These are phyloP conservation scores for Sepiola atlantica DNA, from an alignment of 2,888 invertebrate genomes.

Conservation along the genomic window DNA sequence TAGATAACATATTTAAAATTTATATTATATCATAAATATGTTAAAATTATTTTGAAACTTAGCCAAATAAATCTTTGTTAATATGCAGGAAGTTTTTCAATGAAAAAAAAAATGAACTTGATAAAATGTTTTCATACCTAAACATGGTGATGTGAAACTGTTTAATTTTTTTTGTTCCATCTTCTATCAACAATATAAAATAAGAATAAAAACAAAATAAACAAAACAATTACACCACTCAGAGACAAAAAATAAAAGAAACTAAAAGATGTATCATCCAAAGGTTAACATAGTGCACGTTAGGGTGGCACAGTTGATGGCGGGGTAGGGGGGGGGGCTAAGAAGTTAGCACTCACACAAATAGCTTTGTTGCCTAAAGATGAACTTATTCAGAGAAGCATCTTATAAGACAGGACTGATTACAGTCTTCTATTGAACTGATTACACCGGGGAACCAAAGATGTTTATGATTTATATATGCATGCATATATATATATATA, in stretches of 20 bases:
- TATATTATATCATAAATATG: neutral
- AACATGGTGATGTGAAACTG: conserved; percentile 32
- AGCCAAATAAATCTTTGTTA: neutral
- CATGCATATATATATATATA: too few relatives aligned
- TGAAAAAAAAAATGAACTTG: conserved; percentile 32
- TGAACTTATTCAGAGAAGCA: neutral
- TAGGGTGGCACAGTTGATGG: neutral
- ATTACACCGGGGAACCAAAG: neutral
- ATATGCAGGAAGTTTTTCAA: neutral
- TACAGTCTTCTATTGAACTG: conserved; percentile 9
- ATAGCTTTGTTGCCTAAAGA: conserved; percentile 21
- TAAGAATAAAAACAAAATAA: neutral
- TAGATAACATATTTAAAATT: too few relatives aligned
- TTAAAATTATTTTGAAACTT: neutral
- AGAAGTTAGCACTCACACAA: conserved; percentile 5
- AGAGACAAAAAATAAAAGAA: neutral
- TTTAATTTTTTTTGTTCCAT: neutral
- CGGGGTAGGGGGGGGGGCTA: too few relatives aligned
- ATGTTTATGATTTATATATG: neutral
- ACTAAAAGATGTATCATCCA: neutral
- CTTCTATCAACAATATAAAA: neutral
- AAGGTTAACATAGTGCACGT: neutral
- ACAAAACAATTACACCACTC: neutral
- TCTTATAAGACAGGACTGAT: neutral
- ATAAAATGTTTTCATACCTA: neutral